Evolutionary conservation across 2,797 vertebrate species (phyloP).

Genomic region (Gymnothorax reevesii): DNA sequence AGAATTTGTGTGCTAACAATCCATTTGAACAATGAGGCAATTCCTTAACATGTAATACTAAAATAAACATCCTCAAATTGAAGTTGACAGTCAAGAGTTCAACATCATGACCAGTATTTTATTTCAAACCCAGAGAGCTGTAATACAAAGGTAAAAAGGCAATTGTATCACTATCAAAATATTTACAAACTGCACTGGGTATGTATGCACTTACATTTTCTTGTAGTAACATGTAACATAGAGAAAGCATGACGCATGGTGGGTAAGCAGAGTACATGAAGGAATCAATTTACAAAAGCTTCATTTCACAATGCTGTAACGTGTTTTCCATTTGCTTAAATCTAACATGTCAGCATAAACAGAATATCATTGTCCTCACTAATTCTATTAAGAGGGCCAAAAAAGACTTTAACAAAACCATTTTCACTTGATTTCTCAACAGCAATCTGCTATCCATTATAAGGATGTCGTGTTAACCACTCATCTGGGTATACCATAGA

Average conservation of each 20-base stretch:
- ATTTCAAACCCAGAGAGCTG: too few relatives aligned
- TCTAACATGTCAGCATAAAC: background rate
- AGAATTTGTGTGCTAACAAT: too few relatives aligned
- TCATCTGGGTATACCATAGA: background rate
- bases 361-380: slow-evolving; percentile 3
- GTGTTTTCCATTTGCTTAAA: background rate
- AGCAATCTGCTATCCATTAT: background rate
- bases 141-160: too few relatives aligned
- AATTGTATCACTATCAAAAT: too few relatives aligned
- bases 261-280: background rate
- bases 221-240: background rate
- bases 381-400: background rate
- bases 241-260: background rate
- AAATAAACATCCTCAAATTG: too few relatives aligned
- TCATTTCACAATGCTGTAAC: background rate
- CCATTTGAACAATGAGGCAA: too few relatives aligned
- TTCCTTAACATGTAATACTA: too few relatives aligned
- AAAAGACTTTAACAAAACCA: background rate
- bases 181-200: background rate
- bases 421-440: background rate
- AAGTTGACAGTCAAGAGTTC: too few relatives aligned
- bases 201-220: background rate
- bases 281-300: background rate
- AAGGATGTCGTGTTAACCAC: background rate
- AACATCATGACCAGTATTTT: too few relatives aligned